A percentile compares a stretch with the other conserved stretches of the same genome.
phyloP scores from a whole-genome alignment of 2,888 invertebrate species.

The Yponomeuta cagnagella region DNA sequence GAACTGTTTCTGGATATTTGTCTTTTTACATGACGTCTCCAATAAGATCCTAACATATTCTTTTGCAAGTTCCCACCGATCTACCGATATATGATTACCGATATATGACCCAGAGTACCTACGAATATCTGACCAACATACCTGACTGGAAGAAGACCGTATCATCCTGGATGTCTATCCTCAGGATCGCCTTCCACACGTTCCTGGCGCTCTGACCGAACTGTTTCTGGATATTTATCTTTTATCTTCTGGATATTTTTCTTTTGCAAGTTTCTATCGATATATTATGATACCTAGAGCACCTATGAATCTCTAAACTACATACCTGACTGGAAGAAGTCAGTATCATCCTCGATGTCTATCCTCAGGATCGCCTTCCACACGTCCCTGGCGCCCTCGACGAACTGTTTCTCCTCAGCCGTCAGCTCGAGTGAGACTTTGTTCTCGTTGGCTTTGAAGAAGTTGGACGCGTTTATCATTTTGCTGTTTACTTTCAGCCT shows the following conservation, averaged over 20 bases:
- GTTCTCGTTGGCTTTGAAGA: slow-evolving; percentile 79
- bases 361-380: slow-evolving; percentile 91
- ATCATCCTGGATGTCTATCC: slow-evolving; percentile 81
- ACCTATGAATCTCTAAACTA: too few species aligned
- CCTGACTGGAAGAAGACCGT: slow-evolving; percentile 90
- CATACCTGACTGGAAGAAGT: slow-evolving; percentile 84
- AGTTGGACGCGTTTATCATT: slow-evolving; percentile 88
- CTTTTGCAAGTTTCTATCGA: too few species aligned
- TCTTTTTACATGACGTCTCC: too few species aligned
- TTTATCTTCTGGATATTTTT: too few species aligned
- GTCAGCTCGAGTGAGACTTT: slow-evolving; percentile 79
- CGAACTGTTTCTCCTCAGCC: slow-evolving; percentile 82
- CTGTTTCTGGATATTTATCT: slow-evolving; percentile 58
- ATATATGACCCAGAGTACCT: too few species aligned
- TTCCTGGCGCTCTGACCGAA: slow-evolving; percentile 78
- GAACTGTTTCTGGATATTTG: slow-evolving; percentile 69
- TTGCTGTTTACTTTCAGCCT: slow-evolving; percentile 85
- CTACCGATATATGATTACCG: too few species aligned
- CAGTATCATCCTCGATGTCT: slow-evolving; percentile 85
- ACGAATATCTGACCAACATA: background rate
- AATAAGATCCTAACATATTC: too few species aligned
- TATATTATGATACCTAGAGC: too few species aligned
- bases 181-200: slow-evolving; percentile 92
- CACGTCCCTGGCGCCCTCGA: slow-evolving; percentile 78
- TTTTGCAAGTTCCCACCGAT: too few species aligned